These are phyloP conservation scores for Schizaphis graminum DNA, from an alignment of 2,888 invertebrate species.

Conservation along the genomic window DNA sequence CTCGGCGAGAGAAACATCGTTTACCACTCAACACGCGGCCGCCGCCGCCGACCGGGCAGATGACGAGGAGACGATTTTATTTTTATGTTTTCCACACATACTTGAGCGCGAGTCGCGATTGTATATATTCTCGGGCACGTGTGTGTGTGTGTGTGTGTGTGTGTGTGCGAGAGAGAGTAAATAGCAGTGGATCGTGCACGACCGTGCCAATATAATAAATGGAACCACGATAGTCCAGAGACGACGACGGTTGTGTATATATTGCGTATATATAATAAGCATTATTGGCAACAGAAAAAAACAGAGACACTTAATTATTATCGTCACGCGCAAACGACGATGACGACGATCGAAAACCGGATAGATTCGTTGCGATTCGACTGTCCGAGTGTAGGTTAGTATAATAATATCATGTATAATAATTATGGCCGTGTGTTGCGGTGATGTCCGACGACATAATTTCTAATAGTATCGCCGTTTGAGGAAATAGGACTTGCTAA, in stretches of 20 bases:
- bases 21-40: conserved; percentile 59
- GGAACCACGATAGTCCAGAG: conserved; percentile 10
- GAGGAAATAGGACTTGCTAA: neutral
- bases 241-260: neutral
- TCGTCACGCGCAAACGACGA: conserved; percentile 28
- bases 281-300: conserved; percentile 3
- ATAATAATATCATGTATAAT: neutral
- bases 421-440: neutral
- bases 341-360: neutral
- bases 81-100: conserved; percentile 50
- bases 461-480: neutral
- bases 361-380: neutral
- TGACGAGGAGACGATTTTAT: conserved; percentile 37
- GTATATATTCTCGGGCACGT: neutral
- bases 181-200: conserved; percentile 4
- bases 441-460: neutral
- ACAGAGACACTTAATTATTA: conserved; percentile 38
- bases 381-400: neutral
- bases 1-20: conserved; percentile 63
- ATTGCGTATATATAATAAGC: neutral
- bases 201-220: conserved; percentile 46
- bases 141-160: neutral
- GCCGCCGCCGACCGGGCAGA: neutral
- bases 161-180: neutral
- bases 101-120: neutral